Evolutionary conservation across 2,888 invertebrate species (phyloP).

Genomic region (Osedax fenrisi): DNA sequence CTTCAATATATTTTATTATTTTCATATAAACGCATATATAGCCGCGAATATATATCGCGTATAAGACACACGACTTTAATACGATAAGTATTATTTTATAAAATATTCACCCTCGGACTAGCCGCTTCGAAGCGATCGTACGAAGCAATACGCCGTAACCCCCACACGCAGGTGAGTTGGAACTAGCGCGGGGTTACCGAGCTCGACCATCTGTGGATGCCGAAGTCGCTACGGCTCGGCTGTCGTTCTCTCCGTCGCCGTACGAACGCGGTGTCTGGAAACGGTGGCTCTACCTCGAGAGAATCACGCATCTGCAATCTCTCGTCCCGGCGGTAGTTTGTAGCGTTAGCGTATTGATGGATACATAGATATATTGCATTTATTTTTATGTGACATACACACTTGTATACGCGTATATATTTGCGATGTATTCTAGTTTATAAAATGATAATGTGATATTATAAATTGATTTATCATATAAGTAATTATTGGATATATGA

Average conservation of each 20-base stretch:
- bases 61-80: no score
- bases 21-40: no score
- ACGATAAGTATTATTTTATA: no score
- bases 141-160: no score
- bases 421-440: conserved; percentile 6
- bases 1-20: no score
- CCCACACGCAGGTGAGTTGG: conserved; percentile 51
- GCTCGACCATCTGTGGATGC: conserved; percentile 50
- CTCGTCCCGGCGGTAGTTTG: conserved; percentile 39
- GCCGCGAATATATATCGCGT: no score
- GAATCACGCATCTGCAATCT: conserved; percentile 44
- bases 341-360: neutral
- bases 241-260: conserved; percentile 49
- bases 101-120: no score
- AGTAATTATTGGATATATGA: no score
- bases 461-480: no score
- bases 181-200: conserved; percentile 49
- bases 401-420: no score
- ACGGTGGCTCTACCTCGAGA: conserved; percentile 46
- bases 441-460: neutral
- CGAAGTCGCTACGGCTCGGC: conserved; percentile 48
- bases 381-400: no score
- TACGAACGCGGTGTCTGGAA: conserved; percentile 50
- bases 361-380: neutral
- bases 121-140: no score